These are phyloP conservation scores for Holothuria scabra DNA, from an alignment of 53 echinoderm and acorn worm genomes.

Conservation along the genomic window DNA sequence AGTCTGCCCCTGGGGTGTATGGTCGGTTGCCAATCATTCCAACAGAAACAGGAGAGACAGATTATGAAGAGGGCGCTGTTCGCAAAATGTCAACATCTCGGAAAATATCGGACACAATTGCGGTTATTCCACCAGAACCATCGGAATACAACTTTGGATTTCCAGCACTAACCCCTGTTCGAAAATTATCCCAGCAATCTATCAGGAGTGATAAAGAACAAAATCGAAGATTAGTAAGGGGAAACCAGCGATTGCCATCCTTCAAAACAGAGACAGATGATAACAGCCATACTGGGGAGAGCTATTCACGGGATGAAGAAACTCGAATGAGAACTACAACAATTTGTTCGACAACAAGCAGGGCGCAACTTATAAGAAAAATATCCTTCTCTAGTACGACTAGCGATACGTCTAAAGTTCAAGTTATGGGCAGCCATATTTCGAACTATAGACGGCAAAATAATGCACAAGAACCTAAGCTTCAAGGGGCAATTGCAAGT, in stretches of 20 bases:
- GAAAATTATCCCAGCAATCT: not conserved
- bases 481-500: not conserved
- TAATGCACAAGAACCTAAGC: not conserved
- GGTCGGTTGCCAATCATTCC: conserved; percentile 26
- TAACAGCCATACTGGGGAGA: not conserved
- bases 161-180: not conserved
- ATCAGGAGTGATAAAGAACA: too few species aligned
- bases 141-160: conserved; percentile 14
- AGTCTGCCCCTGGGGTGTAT: not conserved
- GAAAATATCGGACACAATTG: conserved; percentile 7
- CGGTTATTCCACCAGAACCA: conserved; percentile 19
- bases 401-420: not conserved
- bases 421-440: too few species aligned
- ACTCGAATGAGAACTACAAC: not conserved
- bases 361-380: not conserved
- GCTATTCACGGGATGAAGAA: not conserved
- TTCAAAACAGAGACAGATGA: not conserved
- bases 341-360: not conserved
- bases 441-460: too few species aligned
- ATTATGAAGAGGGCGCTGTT: conserved; percentile 33
- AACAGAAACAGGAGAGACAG: conserved; percentile 12
- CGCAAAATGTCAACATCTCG: conserved; percentile 40
- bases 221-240: too few species aligned
- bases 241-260: not conserved
- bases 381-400: conserved; percentile 1